These are phyloP conservation scores for Griposia aprilina DNA, from an alignment of 2,888 invertebrate species.

Conservation along the genomic window DNA sequence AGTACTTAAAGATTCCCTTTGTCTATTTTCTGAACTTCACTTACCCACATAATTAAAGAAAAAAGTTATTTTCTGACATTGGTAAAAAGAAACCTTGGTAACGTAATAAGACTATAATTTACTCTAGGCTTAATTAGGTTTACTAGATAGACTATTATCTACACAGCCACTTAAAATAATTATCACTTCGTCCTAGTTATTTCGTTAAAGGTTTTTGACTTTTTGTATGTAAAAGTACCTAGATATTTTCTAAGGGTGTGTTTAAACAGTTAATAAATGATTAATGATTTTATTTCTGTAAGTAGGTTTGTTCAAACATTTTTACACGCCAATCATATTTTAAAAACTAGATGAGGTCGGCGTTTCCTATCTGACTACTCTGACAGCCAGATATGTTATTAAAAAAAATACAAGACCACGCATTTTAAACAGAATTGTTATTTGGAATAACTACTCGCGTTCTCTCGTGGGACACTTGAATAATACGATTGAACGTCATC, in stretches of 20 bases:
- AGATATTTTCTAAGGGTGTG: neutral
- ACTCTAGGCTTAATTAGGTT: conserved; percentile 2
- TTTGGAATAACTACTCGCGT: neutral
- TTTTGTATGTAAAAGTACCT: neutral
- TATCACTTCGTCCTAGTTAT: neutral
- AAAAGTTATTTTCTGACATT: neutral
- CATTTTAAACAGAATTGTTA: neutral
- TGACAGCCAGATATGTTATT: neutral
- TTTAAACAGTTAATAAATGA: neutral
- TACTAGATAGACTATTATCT: conserved; percentile 15
- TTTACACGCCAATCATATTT: too few species aligned
- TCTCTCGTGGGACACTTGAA: neutral
- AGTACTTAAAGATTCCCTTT: conserved; percentile 13
- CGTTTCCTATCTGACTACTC: too few species aligned
- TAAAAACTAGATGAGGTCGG: too few species aligned
- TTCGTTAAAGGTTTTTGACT: neutral
- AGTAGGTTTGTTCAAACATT: too few species aligned
- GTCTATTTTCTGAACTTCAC: neutral
- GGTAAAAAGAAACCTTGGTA: neutral
- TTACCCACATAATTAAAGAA: too few species aligned
- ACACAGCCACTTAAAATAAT: conserved; percentile 3
- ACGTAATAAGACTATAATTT: neutral
- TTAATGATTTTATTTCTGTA: neutral
- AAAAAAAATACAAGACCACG: neutral
- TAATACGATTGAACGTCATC: neutral